Conservation (phyloP, 2,888 invertebrate species). For the Caenorhabditis uteleia region DNA sequence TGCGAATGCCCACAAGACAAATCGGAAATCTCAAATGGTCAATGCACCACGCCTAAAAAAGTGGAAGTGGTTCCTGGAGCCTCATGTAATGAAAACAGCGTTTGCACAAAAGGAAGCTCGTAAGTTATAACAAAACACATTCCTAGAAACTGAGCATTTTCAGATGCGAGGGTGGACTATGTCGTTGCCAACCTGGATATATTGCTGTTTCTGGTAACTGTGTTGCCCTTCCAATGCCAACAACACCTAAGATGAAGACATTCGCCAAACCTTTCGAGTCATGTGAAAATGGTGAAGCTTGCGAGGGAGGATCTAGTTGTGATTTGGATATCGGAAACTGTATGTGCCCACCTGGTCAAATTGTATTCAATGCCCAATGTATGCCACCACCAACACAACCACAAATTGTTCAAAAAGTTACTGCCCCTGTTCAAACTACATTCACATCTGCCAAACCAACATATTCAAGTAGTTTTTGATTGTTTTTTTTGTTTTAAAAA, state of each 20-base stretch:
- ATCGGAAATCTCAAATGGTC: conserved; percentile 54
- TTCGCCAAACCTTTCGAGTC: conserved; percentile 60
- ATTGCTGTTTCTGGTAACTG: conserved; percentile 52
- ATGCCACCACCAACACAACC: conserved; percentile 45
- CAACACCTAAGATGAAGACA: conserved; percentile 41
- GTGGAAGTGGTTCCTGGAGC: conserved; percentile 48
- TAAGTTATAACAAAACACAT: conserved; percentile 10
- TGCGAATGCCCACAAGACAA: conserved; percentile 62
- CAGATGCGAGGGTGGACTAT: conserved; percentile 50
- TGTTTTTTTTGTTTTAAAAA: not conserved
- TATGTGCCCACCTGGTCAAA: conserved; percentile 56
- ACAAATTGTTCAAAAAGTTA: conserved; percentile 17
- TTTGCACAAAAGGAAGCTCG: conserved; percentile 48
- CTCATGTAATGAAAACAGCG: conserved; percentile 42
- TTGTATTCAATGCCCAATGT: conserved; percentile 52
- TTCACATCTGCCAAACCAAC: conserved; percentile 16
- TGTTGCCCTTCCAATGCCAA: conserved; percentile 45
- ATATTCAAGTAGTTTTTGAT: conserved; percentile 12
- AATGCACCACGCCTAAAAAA: conserved; percentile 46
- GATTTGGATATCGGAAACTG: conserved; percentile 56
- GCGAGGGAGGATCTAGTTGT: conserved; percentile 64
- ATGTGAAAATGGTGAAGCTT: conserved; percentile 63
- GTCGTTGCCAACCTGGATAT: conserved; percentile 49
- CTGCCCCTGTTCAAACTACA: conserved; percentile 12
- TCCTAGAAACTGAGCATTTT: not conserved